Conservation (phyloP, 2,888 invertebrate species). For the Tuberolachnus salignus region DNA sequence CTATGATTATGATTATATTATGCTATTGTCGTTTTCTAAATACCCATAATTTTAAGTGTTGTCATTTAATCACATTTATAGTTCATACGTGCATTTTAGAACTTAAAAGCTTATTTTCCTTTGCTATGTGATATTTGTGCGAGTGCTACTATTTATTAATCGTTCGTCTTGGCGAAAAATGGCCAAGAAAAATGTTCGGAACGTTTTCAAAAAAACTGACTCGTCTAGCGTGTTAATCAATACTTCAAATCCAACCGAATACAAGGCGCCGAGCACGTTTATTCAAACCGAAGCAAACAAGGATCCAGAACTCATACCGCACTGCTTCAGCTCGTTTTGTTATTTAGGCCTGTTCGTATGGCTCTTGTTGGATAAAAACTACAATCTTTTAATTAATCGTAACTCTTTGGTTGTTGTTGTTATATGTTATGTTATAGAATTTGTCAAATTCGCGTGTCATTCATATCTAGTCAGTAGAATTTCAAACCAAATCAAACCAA, state of each 20-base stretch:
- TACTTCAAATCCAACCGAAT: not conserved
- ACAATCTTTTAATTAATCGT: conserved; percentile 30
- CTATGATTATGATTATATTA: not conserved
- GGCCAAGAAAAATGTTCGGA: conserved; percentile 46
- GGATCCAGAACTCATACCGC: conserved; percentile 45
- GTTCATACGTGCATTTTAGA: not conserved
- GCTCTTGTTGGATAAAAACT: conserved; percentile 45
- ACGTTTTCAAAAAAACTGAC: conserved; percentile 18
- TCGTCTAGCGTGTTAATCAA: conserved; percentile 27
- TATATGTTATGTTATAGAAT: conserved; percentile 35
- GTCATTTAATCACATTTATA: not conserved
- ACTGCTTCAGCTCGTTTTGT: conserved; percentile 47
- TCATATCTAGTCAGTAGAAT: conserved; percentile 35
- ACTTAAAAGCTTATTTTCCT: not conserved
- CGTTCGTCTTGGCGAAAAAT: too few species aligned
- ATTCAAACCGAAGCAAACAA: conserved; percentile 28
- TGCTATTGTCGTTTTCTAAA: not conserved
- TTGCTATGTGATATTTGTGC: not conserved
- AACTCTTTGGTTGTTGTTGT: conserved; percentile 19
- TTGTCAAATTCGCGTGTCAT: conserved; percentile 31
- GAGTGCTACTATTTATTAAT: not conserved
- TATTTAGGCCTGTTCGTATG: conserved; percentile 35
- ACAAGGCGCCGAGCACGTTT: not conserved
- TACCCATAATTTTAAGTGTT: too few species aligned
- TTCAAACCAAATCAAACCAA: conserved; percentile 11